Base-by-base conservation (phyloP, 2,888 invertebrate genomes). In the Apocheima hispidaria region DNA sequence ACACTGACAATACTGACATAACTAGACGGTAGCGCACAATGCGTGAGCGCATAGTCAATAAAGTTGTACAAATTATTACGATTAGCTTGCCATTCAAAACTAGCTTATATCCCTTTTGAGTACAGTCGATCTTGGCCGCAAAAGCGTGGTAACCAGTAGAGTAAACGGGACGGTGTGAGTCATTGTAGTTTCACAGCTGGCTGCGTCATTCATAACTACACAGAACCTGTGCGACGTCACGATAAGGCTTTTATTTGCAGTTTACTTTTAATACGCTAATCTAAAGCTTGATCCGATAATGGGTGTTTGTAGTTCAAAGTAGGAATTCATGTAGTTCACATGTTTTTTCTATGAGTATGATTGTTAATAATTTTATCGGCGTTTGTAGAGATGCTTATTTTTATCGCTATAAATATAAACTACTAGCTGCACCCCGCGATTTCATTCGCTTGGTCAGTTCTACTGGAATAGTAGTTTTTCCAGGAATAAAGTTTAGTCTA, bases 21-120 rank as follows among this genome's bases (percentile, higher is more conserved):
- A 75, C 72, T 61, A 72, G 65, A 75, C 82, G 78, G 84, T 83
- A 82, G 79, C 81, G 75, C 83, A 84, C 81, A 85, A 86, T 88
- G 90, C 90, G 86, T 83, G 68, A 64, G 82, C 90, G 89, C 89
- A 79, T 82, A 84, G 83, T 83, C 84, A 83, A 83, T 82, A 79
- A 77, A 77, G 69, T 72, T 72, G 71, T 76, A 76, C 73, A 75
- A 75, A 66, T 41, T 67, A 54, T 57, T 63, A 63, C 48, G 23
- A 43, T 52, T 35, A 9, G 35, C 28, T 18, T 18, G n/a, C 23
- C 43, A 43, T 48, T 9, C 59, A 4, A 75, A 71, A 68, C 7
- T 72, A 14, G 41, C 58, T 70, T 60, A 57, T 77, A 68, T 60
- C 0, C 0, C 0, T 1, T 4, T 0, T 0, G 0, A 0, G 14